Base-by-base conservation (phyloP, 2,113 vertebrate genomes). In the Rhea americana region DNA sequence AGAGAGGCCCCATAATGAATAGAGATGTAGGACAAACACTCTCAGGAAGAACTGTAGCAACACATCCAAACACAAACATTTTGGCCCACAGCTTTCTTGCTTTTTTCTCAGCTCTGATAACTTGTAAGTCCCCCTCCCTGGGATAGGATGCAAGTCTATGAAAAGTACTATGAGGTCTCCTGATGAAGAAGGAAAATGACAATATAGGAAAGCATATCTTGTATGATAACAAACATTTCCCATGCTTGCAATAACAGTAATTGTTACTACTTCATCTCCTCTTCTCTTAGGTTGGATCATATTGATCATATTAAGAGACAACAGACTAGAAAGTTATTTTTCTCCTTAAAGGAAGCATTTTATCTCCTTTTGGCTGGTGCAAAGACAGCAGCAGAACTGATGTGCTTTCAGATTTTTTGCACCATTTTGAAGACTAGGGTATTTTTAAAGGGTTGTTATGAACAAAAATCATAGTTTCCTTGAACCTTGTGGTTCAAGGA, bases 21-120 rank as follows among this genome's bases (percentile, higher is more conserved):
- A 94, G 55, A 95, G 76, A 88, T 91, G 76, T 86, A 83, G 63
- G 28, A 74, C 30, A 83, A 88, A 91, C 20, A 62, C 67, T 93
- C 41, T 25, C 51, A 28, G 55, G 79, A 85, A 88, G 1, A 0
- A 88, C 5, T 83, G 72, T 67, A 83, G 76, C 75, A 90, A 80
- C 61, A 68, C 24, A 78, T 83, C 73, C 65, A 90, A 90, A 90
- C 4, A 90, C 70, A 78, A 88, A 88, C 32, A 18, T 83, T 90
- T 87, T 70, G 59, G 59, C 59, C 59, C 20, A 24, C 5, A 63
- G 26, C 5, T 83, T 90, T 41, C 55, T 90, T 90, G 41, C 35
- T 35, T 77, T 55, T 88, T 88, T 65, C 76, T 88, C 72, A 63
- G 26, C 16, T 43, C 7, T 71, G 53, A 25, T 22, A 77, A 83